Evolutionary conservation across 2,888 invertebrate genomes (phyloP).

Genomic region (Eudasyphora cyanicolor): DNA sequence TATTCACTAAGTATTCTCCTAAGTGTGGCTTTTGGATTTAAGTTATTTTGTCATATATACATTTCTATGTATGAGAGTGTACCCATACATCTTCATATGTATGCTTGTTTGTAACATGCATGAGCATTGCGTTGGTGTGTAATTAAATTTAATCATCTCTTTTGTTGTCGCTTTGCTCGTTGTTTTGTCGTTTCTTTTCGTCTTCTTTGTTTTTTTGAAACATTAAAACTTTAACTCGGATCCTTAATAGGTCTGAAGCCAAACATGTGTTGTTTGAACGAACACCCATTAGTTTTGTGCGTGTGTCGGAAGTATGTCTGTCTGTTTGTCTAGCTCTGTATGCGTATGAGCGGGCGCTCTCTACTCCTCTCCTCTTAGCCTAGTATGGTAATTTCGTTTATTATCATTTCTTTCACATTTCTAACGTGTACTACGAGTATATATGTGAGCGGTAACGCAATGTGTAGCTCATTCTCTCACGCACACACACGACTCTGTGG

Average conservation of each 20-base stretch:
- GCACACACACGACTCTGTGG: not conserved
- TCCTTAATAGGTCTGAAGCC: slow-evolving; percentile 25
- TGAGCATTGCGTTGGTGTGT: slow-evolving; percentile 2
- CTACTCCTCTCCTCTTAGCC: not conserved
- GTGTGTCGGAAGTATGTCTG: not conserved
- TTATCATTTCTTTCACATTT: slow-evolving; percentile 23
- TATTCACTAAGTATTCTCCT: no score
- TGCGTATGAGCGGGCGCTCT: not conserved
- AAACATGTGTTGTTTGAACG: slow-evolving; percentile 11
- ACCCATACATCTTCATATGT: not conserved
- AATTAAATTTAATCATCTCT: slow-evolving; percentile 46
- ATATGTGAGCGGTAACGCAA: no score
- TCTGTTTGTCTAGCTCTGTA: not conserved
- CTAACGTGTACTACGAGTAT: not conserved
- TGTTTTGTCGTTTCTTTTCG: not conserved
- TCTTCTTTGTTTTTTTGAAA: slow-evolving; percentile 6
- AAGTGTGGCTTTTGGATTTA: no score
- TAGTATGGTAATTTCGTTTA: slow-evolving; percentile 38
- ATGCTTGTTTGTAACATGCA: no score
- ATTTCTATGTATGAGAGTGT: not conserved
- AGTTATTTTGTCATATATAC: not conserved
- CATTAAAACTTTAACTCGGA: slow-evolving; percentile 30
- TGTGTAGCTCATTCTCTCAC: not conserved
- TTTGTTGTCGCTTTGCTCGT: slow-evolving; percentile 23
- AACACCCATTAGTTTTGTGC: slow-evolving; percentile 14